These are phyloP conservation scores for Myioborus melanocephalus DNA, from an alignment of 2,797 vertebrate genomes.

Conservation along the genomic window DNA sequence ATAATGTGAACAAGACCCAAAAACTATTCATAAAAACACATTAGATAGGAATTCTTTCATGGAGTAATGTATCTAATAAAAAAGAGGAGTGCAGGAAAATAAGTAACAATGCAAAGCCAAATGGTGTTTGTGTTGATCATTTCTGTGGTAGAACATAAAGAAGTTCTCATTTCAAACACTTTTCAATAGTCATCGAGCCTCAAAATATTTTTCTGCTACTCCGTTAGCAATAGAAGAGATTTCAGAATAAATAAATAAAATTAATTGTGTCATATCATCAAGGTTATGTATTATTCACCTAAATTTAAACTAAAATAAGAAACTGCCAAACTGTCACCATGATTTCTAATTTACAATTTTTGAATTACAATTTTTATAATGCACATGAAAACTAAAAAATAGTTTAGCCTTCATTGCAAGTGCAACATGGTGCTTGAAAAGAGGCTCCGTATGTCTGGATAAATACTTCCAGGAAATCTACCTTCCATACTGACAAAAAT, in stretches of 20 bases:
- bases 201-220: not conserved
- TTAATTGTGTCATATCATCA: not conserved
- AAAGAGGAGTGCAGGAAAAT: not conserved
- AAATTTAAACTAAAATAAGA: not conserved
- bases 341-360: not conserved
- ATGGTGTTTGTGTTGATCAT: not conserved
- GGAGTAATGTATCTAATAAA: not conserved
- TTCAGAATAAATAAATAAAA: not conserved
- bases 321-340: not conserved
- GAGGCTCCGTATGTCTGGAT: not conserved
- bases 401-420: not conserved
- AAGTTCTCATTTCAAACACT: not conserved
- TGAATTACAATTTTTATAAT: not conserved
- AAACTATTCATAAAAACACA: not conserved
- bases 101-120: not conserved
- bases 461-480: not conserved
- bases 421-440: not conserved
- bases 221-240: not conserved
- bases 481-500: not conserved
- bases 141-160: not conserved
- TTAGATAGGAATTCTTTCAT: not conserved
- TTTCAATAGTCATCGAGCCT: not conserved
- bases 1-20: not conserved
- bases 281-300: not conserved
- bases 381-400: not conserved